Evolutionary conservation across 2,797 vertebrate species (phyloP).

Genomic region (Falco concolor): DNA sequence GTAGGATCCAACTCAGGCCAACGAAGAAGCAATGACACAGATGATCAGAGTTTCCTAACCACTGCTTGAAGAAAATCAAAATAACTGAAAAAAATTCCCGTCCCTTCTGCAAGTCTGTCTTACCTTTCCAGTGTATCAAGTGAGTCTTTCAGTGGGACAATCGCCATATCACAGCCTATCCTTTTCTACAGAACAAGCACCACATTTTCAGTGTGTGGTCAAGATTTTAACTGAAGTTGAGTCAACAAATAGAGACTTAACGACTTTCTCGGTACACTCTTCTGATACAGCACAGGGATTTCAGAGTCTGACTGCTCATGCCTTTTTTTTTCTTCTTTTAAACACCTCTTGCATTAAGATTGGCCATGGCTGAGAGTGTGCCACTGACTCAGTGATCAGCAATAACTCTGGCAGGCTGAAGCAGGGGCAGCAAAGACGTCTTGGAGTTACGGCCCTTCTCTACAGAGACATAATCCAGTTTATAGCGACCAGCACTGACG

Average conservation of each 20-base stretch:
- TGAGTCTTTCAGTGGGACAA: constrained; percentile 51
- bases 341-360: constrained; percentile 41
- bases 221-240: constrained; percentile 50
- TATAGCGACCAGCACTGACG: background rate
- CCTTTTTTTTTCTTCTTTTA: background rate
- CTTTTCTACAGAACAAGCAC: constrained; percentile 65
- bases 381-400: background rate
- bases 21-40: constrained; percentile 90
- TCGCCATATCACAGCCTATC: constrained; percentile 44
- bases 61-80: background rate
- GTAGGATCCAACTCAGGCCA: constrained; percentile 83
- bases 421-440: constrained; percentile 10
- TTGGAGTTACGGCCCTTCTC: background rate
- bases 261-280: background rate
- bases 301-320: background rate
- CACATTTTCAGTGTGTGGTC: constrained; percentile 45
- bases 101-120: constrained; percentile 46
- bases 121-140: constrained; percentile 49
- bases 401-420: constrained; percentile 2
- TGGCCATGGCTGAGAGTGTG: constrained; percentile 6
- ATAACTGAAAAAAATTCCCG: constrained; percentile 9
- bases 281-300: constrained; percentile 6
- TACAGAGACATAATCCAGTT: background rate
- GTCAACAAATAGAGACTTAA: background rate
- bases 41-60: constrained; percentile 92